Evolutionary conservation across 2,797 vertebrate genomes (phyloP), one percentile per base, ranked within the genome.

Genomic region (Gambelia wislizenii): DNA sequence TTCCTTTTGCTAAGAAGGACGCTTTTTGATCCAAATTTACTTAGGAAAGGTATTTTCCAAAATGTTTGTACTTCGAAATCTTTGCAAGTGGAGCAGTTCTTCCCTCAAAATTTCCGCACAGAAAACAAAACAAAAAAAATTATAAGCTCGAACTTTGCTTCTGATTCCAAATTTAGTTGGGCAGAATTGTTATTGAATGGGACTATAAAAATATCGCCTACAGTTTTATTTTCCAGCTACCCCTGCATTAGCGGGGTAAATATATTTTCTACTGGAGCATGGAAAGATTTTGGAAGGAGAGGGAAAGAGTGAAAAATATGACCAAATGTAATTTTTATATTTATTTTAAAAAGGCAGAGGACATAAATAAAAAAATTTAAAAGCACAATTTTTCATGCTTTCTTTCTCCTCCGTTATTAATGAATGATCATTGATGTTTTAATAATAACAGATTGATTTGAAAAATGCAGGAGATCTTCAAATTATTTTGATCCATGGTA

Each of bases 91-190:
- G 64, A 74, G 33, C 5, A n/a, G 27, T 56, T 79, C 10, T 78
- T 36, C 44, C 27, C 7, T 27, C 13, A 83, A 7, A 75, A 47
- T 59, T 36, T 61, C 42, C 39, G 44, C 3, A 13, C 6, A 9
- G 79, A 70, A 81, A 74, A 82, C 18, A 33, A n/a, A n/a, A 70
- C 52, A 87, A 74, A 82, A 83, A 67, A 7, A 33, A 49, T 44
- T 10, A 9, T 16, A 54, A 47, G 12, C 22, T 64, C 44, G 25
- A 75, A 25, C 59, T 27, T 52, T 75, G 70, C 16, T 39, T 61
- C n/a, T 13, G 42, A 16, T 52, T 36, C 1, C 0, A 64, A 36
- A 14, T n/a, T 77, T 52, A 33, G 52, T 6, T 39, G 22, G 49
- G n/a, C 22, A 70, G 13, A 39, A 75, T 75, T 59, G 33, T 14